Conservation (phyloP, 2,888 invertebrate genomes). For the Cataglyphis rosenhaueri region DNA sequence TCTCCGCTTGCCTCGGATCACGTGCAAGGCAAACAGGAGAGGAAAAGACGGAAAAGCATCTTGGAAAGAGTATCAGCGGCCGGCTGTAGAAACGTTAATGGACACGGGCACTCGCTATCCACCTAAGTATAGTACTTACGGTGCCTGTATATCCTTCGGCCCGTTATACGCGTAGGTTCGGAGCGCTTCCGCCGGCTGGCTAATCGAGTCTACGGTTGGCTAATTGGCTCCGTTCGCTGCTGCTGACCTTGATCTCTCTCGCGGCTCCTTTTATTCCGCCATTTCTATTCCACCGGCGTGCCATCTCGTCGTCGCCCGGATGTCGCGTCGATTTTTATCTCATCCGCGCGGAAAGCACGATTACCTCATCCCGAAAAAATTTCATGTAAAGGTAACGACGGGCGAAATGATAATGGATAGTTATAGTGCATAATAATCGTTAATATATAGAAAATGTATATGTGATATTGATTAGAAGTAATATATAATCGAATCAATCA, state of each 20-base stretch:
- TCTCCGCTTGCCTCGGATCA: constrained; percentile 18
- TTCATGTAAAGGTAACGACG: neutral
- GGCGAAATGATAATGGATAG: neutral
- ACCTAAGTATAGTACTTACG: constrained; percentile 56
- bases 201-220: constrained; percentile 49
- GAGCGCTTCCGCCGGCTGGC: constrained; percentile 52
- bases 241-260: constrained; percentile 45
- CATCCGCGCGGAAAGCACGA: constrained; percentile 32
- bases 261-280: constrained; percentile 33
- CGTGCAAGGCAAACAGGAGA: constrained; percentile 30
- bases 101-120: constrained; percentile 52
- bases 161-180: constrained; percentile 50
- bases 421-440: constrained; percentile 14
- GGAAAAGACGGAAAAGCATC: constrained; percentile 48
- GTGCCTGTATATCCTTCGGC: constrained; percentile 52
- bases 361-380: constrained; percentile 14
- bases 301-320: constrained; percentile 41
- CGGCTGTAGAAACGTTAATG: constrained; percentile 50
- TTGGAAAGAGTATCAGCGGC: constrained; percentile 50
- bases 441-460: neutral
- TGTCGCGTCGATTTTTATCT: constrained; percentile 48
- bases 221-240: constrained; percentile 44
- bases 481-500: neutral
- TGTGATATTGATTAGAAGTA: neutral
- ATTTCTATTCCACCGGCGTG: constrained; percentile 46